phyloP scores from a whole-genome alignment of 2,888 invertebrate genomes.

The Eupithecia pulchellata region DNA sequence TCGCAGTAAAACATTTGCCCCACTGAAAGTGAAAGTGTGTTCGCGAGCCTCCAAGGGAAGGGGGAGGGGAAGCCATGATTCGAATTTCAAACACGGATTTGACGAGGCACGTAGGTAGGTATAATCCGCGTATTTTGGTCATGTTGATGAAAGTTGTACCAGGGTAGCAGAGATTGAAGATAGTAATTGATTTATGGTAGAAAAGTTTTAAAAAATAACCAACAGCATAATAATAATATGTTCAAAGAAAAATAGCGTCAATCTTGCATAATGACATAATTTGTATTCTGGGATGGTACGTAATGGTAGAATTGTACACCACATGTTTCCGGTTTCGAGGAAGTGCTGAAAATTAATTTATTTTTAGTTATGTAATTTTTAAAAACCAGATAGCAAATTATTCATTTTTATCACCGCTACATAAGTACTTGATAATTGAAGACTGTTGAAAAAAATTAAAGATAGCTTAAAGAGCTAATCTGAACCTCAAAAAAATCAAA shows the following conservation, averaged over 20 bases:
- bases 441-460: no score
- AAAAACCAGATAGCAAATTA: no score
- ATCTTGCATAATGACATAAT: no score
- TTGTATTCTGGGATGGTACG: no score
- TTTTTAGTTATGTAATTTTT: no score
- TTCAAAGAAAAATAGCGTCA: background rate
- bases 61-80: constrained; percentile 66
- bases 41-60: constrained; percentile 53
- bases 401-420: no score
- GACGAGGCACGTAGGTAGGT: constrained; percentile 66
- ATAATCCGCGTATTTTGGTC: constrained; percentile 57
- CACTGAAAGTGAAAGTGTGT: constrained; percentile 84
- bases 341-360: no score
- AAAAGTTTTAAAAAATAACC: background rate
- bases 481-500: no score
- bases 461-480: no score
- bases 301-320: no score
- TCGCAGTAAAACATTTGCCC: constrained; percentile 66
- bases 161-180: constrained; percentile 31
- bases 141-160: constrained; percentile 59
- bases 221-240: background rate
- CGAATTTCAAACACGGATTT: constrained; percentile 77
- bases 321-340: no score
- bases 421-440: no score
- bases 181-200: constrained; percentile 20